Evolutionary conservation across 2,797 vertebrate species (phyloP).

Genomic region (Coendou prehensilis): DNA sequence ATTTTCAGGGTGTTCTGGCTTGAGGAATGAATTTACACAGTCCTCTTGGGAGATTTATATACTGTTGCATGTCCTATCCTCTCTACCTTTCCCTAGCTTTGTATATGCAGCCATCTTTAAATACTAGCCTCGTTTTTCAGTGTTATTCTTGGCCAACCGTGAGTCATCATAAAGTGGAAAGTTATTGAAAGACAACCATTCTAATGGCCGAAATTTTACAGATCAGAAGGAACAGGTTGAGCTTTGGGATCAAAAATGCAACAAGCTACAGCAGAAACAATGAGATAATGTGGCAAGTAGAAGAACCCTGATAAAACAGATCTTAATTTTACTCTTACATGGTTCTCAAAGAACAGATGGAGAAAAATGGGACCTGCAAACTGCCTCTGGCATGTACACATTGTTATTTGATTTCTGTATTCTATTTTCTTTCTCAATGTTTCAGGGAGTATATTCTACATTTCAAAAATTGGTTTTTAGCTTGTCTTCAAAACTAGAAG

Average conservation of each 20-base stretch:
- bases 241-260: neutral
- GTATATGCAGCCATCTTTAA: neutral
- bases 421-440: neutral
- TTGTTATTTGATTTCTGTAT: neutral
- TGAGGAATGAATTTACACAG: neutral
- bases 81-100: neutral
- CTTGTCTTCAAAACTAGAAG: neutral
- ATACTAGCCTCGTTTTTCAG: neutral
- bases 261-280: no score
- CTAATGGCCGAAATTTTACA: neutral
- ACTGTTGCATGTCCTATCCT: rapidly evolving
- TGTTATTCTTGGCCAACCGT: neutral
- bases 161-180: neutral
- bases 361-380: neutral
- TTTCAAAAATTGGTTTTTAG: neutral
- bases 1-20: neutral
- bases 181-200: slow-evolving; percentile 4
- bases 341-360: neutral
- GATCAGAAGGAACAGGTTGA: neutral
- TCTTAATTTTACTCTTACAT: neutral
- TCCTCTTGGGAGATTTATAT: neutral
- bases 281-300: neutral
- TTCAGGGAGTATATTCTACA: neutral
- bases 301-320: neutral
- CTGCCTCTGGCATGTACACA: neutral